A percentile compares a stretch with the other conserved stretches of the same genome.
phyloP scores from a whole-genome alignment of 2,113 vertebrate genomes.

The Donacobius atricapilla region DNA sequence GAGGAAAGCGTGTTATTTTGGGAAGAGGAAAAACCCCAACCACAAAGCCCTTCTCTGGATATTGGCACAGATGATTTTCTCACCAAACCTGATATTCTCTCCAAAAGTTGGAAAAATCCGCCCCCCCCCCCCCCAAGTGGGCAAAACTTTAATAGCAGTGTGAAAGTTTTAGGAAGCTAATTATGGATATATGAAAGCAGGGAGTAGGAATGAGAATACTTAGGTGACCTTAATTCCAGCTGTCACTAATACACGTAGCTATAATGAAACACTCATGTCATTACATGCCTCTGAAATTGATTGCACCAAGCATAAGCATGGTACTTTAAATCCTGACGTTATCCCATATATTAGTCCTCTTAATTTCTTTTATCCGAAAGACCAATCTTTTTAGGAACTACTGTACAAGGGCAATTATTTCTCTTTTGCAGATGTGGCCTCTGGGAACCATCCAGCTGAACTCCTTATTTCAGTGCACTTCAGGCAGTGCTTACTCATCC shows the following conservation, averaged over 20 bases:
- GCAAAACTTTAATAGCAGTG: slow-evolving; percentile 1
- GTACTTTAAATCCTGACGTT: background rate
- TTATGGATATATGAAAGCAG: slow-evolving; percentile 53
- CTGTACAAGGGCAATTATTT: background rate
- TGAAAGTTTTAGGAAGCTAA: slow-evolving; percentile 57
- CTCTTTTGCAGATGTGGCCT: background rate
- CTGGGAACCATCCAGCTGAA: background rate
- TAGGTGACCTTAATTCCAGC: slow-evolving; percentile 53
- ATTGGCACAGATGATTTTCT: background rate
- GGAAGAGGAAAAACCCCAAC: background rate
- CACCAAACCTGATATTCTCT: background rate
- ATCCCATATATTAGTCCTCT: background rate
- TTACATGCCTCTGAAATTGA: slow-evolving; percentile 15
- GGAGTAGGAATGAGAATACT: slow-evolving; percentile 23
- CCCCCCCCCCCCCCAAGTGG: background rate
- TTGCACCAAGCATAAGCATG: background rate
- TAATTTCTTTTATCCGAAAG: background rate
- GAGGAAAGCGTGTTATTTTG: background rate
- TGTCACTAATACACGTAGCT: background rate
- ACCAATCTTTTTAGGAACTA: background rate
- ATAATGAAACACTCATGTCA: slow-evolving; percentile 26
- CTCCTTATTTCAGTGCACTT: background rate
- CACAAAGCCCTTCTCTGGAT: background rate
- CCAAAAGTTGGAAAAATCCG: background rate
- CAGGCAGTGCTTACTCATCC: background rate